Evolutionary conservation across 1,140 invertebrate genomes (phyloP), one percentile per base, ranked within the genome.

Genomic region (Megalonaias nervosa): DNA sequence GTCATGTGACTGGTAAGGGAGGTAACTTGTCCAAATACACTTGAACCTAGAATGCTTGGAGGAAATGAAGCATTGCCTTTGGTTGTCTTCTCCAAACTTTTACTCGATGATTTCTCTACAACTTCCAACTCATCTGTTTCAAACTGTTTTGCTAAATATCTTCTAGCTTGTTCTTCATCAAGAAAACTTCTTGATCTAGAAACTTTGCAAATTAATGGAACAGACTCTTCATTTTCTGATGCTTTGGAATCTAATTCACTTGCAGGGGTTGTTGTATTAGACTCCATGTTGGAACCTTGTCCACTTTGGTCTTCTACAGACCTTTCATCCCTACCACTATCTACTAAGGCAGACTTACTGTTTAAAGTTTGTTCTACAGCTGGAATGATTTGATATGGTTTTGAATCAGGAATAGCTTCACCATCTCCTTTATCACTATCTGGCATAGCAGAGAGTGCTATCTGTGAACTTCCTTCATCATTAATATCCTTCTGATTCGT

Each of bases 1-100:
- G 78, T 80, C 56, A 78, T 23, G 68, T 60, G 13, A 69, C 23
- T 58, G 21, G 93, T 23, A 93, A 93, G 86, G 95, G 94, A 55
- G 93, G 93, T 38, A 92, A 92, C 77, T 90, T 90, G 21, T 90
- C 59, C 59, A 21, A 60, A 59, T 13, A 58, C 59, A 17, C 69
- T 26, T 71, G 21, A 59, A 75, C 61, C 16, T 76, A 73, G n/a
- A 77, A 26, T n/a, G 75, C 59, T 74, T 2, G 67, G 23, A 61
- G 59, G 56, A 19, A 64, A 26, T 13, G 38, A 5, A 67, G 60
- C 48, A n/a, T 55, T 14, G 12, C 58, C 58, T 14, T 71, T 64
- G 61, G 16, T 48, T 23, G 48, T 15, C 26, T 38, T 55, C 2
- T 57, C n/a, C 6, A 62, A 68, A 38, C 17, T 12, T 14, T 71